phyloP scores from a whole-genome alignment of 2,113 vertebrate species.

The Erythrocercus mccallii region DNA sequence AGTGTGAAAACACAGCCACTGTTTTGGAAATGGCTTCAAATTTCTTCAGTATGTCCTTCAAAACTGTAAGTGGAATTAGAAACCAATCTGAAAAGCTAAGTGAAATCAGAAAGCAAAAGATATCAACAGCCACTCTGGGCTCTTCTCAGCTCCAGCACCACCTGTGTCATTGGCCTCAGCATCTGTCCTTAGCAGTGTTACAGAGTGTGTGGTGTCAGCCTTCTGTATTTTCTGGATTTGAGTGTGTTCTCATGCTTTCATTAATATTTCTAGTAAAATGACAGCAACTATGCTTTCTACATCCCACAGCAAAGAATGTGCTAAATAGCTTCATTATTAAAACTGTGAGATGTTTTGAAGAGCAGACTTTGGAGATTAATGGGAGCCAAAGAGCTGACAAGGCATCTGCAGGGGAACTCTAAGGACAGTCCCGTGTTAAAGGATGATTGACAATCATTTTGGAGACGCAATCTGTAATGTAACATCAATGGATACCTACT shows the following conservation, averaged over 20 bases:
- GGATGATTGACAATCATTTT: background rate
- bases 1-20: rapidly evolving
- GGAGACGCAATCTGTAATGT: background rate
- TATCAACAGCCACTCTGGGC: background rate
- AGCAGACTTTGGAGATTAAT: background rate
- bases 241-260: background rate
- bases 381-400: background rate
- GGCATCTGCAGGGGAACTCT: background rate
- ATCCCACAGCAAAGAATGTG: background rate
- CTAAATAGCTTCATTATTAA: background rate
- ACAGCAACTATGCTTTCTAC: background rate
- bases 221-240: background rate
- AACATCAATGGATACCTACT: background rate
- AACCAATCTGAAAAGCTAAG: background rate
- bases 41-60: background rate
- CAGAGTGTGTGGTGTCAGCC: rapidly evolving
- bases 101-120: background rate
- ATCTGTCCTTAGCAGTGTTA: background rate
- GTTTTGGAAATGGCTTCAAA: background rate
- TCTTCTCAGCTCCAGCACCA: background rate
- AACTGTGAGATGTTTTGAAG: background rate
- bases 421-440: background rate
- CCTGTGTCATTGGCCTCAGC: background rate
- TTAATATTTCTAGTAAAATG: background rate
- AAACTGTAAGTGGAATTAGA: background rate